These are phyloP conservation scores for Polyommatus iphigenia DNA, from an alignment of 2,888 invertebrate genomes.

Conservation along the genomic window DNA sequence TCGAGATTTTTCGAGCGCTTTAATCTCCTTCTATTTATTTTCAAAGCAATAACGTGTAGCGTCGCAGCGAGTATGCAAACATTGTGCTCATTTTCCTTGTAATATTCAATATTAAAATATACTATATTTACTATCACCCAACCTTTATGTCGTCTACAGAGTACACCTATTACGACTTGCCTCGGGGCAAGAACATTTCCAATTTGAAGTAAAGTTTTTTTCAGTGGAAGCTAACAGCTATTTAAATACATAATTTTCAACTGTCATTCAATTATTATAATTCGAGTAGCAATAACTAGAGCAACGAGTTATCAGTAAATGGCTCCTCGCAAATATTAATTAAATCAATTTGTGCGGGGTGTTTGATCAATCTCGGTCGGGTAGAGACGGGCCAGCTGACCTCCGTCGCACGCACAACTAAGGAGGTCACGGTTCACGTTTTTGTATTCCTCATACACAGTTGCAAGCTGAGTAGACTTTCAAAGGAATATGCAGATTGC, in stretches of 20 bases:
- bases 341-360: not conserved
- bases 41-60: slow-evolving; percentile 14
- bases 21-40: slow-evolving; percentile 20
- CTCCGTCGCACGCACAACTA: not conserved
- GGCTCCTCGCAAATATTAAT: slow-evolving; percentile 17
- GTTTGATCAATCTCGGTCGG: slow-evolving; percentile 23
- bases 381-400: not conserved
- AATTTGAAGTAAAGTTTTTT: not conserved
- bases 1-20: slow-evolving; percentile 22
- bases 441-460: slow-evolving; percentile 19
- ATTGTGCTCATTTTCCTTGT: slow-evolving; percentile 12
- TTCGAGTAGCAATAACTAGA: not conserved
- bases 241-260: not conserved
- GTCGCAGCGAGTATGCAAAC: slow-evolving; percentile 14
- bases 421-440: slow-evolving; percentile 20
- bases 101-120: slow-evolving; percentile 16
- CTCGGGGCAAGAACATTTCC: not conserved
- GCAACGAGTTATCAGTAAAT: not conserved
- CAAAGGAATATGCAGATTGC: slow-evolving; percentile 12
- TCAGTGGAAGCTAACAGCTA: not conserved
- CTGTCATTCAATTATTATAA: no score
- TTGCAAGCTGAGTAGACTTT: not conserved
- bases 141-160: not conserved
- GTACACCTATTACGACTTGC: not conserved
- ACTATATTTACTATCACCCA: not conserved